These are phyloP conservation scores for Aulostomus chinensis DNA, from an alignment of 2,797 vertebrate genomes.

Conservation along the genomic window DNA sequence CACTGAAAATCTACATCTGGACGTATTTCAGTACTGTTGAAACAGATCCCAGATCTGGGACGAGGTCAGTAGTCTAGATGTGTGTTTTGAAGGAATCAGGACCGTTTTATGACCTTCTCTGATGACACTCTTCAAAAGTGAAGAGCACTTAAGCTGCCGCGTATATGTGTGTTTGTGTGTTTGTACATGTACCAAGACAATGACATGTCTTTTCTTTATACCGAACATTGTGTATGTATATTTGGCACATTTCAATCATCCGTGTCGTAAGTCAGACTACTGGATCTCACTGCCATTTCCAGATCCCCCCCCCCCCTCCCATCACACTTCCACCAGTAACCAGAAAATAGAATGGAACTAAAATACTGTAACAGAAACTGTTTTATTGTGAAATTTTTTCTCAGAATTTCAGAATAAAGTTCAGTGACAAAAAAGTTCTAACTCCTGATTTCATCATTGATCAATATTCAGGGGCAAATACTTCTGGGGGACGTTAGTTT, in stretches of 20 bases:
- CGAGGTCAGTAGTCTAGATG: neutral
- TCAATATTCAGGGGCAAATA: too few relatives aligned
- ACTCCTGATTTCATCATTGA: neutral
- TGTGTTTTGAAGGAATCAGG: too few relatives aligned
- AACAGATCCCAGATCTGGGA: too few relatives aligned
- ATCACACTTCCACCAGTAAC: too few relatives aligned
- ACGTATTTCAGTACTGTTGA: too few relatives aligned
- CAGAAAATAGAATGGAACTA: neutral
- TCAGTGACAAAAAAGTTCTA: neutral
- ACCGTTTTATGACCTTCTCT: neutral
- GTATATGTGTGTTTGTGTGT: neutral
- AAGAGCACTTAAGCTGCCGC: neutral
- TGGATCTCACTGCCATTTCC: too few relatives aligned
- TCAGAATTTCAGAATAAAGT: slow-evolving; percentile 19
- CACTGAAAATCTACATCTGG: too few relatives aligned
- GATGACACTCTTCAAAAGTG: neutral
- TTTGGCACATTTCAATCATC: neutral
- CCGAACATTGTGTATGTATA: neutral
- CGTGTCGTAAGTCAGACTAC: neutral
- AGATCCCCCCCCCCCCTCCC: too few relatives aligned
- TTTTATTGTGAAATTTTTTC: slow-evolving; percentile 7
- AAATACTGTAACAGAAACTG: neutral
- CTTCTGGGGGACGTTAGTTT: too few relatives aligned
- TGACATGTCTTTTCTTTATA: neutral
- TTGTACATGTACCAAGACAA: too few relatives aligned